A percentile compares a stretch with the other conserved stretches of the same genome.
Conservation (phyloP, 2,113 vertebrate genomes). For the Aviceda subcristata region DNA sequence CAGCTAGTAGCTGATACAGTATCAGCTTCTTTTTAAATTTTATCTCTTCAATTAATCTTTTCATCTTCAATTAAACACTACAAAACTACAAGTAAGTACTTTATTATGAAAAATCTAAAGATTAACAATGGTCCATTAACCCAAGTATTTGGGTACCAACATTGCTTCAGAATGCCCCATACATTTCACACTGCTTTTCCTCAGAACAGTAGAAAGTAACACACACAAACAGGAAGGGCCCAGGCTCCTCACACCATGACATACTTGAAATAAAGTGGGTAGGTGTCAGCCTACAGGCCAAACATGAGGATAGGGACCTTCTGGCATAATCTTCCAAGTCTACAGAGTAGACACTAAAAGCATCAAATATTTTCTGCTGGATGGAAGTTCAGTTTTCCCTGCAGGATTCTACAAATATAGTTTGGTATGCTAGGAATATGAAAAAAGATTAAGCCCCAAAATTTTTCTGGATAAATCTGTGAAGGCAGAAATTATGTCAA, state of each 20-base stretch:
- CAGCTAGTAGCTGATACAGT: background rate
- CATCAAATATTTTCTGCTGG: background rate
- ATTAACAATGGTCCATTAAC: background rate
- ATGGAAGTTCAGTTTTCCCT: background rate
- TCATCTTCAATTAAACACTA: background rate
- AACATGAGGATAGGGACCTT: background rate
- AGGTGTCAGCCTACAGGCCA: background rate
- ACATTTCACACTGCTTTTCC: background rate
- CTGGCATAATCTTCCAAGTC: background rate
- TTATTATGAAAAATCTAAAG: background rate
- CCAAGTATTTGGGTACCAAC: background rate
- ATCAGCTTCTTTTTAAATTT: background rate
- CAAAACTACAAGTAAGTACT: background rate
- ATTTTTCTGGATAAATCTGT: background rate
- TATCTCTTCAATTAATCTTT: background rate
- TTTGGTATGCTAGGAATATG: background rate
- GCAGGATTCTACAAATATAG: background rate
- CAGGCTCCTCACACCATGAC: background rate
- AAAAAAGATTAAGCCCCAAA: background rate
- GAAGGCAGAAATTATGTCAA: background rate
- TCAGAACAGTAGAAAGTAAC: background rate
- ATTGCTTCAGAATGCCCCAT: background rate
- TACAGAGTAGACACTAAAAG: background rate
- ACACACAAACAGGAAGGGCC: background rate
- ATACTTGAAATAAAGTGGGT: background rate